Evolutionary conservation across 2,113 vertebrate species (phyloP).

Genomic region (Acanthisitta chloris): DNA sequence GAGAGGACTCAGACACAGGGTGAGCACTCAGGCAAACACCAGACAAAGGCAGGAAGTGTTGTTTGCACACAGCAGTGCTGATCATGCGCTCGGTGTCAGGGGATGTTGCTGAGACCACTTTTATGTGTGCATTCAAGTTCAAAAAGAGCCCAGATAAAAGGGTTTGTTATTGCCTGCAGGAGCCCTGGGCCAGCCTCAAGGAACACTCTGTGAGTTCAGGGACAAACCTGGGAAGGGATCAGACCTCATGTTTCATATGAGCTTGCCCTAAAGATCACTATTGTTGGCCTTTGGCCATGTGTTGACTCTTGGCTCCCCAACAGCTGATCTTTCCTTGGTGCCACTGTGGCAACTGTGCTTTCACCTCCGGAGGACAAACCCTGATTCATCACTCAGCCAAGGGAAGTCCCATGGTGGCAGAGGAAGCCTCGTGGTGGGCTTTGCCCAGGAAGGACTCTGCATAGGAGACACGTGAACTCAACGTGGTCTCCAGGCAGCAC

Average conservation of each 20-base stretch:
- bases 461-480: neutral
- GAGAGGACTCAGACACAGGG: neutral
- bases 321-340: neutral
- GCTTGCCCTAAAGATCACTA: neutral
- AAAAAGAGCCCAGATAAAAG: neutral
- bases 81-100: neutral
- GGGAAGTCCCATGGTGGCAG: neutral
- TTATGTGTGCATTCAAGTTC: accelerated
- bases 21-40: accelerated
- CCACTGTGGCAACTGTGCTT: neutral
- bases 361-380: accelerated
- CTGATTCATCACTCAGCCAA: accelerated
- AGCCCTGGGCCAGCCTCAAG: neutral
- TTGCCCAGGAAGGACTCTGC: neutral
- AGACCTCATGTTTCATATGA: accelerated
- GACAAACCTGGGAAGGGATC: neutral
- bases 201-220: neutral
- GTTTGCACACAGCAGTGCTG: accelerated
- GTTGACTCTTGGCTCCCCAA: neutral
- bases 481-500: neutral
- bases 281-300: neutral
- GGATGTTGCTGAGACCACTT: neutral
- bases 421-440: neutral
- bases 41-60: neutral
- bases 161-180: neutral